Base-by-base conservation (phyloP, 2,113 vertebrate genomes). In the Pipa parva region DNA sequence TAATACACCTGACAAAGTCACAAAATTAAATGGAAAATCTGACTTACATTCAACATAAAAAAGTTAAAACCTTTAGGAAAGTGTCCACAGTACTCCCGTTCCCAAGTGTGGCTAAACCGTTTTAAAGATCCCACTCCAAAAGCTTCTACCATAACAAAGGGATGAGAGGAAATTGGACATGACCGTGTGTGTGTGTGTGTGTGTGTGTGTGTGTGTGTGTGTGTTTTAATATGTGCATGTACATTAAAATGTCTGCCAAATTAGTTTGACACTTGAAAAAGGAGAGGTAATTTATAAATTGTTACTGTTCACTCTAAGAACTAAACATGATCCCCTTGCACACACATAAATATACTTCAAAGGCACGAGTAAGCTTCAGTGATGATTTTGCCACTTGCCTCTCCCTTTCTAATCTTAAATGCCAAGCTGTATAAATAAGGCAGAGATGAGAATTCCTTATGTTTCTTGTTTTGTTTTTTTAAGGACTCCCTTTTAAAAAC, bases 391-490 rank as follows among this genome's bases (percentile, higher is more conserved):
- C 66, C 66, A 70, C 66, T 69, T 45, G 42, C 50, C 59, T 45
- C 56, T 60, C 48, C 28, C 48, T 61, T 59, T 36, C 18, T 70
- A 70, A 69, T 49, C 48, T 48, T 60, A 52, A 52, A 69, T 52
- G 27, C 36, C 65, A 60, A 70, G 57, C 66, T 60, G 66, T 70
- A 61, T 70, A 70, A 52, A 70, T 61, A 60, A 25, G 58, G 12
- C 59, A 7, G 22, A 25, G 13, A 51, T 17, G 13, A 70, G 49
- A 60, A 54, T 42, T 31, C 48, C 48, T 61, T 61, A 61, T 61
- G 58, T 70, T 61, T 37, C 48, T 45, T 36, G 39, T 24, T 20
- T 24, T 21, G 29, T 13, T 13, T 45, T 13, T 20, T 20, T 69
- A 60, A 69, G 28, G 33, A 25, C 33, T 29, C 26, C 27, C 50